phyloP scores from a whole-genome alignment of 2,113 vertebrate species.

The Columba janthina region DNA sequence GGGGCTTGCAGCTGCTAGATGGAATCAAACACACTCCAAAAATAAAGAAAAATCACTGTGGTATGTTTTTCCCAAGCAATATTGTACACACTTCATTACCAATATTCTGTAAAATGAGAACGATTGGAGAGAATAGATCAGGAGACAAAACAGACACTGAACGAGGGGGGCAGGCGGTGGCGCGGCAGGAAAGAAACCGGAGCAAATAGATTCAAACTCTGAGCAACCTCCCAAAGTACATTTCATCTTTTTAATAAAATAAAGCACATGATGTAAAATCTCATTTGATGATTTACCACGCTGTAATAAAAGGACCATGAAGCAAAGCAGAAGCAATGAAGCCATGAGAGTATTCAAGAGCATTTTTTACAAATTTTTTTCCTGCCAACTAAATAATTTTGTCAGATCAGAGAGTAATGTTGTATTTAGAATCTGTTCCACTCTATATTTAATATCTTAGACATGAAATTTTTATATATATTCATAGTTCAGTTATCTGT shows the following conservation, averaged over 20 bases:
- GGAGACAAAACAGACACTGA: neutral
- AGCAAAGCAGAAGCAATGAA: neutral
- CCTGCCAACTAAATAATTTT: neutral
- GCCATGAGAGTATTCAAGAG: neutral
- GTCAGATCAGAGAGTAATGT: neutral
- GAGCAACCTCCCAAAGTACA: neutral
- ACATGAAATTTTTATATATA: neutral
- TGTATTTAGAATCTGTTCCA: neutral
- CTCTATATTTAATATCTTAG: neutral
- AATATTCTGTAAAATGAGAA: neutral
- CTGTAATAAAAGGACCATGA: neutral
- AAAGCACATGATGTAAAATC: neutral
- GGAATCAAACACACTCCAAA: slow-evolving; percentile 31
- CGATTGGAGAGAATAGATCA: neutral
- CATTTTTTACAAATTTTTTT: neutral
- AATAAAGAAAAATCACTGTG: slow-evolving; percentile 26
- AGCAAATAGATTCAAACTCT: neutral
- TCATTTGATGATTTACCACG: neutral
- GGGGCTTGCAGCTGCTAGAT: slow-evolving; percentile 34
- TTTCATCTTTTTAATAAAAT: neutral
- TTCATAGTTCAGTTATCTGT: neutral
- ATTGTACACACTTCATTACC: neutral
- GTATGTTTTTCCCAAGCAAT: neutral
- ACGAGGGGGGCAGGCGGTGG: neutral
- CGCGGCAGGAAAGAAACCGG: neutral